phyloP scores from a whole-genome alignment of 2,113 vertebrate species.

The Lethenteron camtschaticum region DNA sequence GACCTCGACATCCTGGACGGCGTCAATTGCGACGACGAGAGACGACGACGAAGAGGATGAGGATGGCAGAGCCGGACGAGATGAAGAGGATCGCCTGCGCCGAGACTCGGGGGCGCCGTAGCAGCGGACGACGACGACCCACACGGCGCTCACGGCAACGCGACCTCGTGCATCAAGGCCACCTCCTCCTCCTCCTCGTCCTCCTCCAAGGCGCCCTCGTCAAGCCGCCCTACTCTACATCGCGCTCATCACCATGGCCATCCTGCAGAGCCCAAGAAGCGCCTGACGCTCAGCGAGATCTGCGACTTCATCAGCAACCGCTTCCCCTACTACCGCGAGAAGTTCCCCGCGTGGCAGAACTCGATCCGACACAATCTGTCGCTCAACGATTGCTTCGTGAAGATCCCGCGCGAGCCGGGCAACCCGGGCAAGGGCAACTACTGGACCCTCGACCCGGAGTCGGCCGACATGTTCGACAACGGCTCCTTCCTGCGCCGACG shows the following conservation, averaged over 20 bases:
- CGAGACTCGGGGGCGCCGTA: no score
- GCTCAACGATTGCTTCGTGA: constrained; percentile 76
- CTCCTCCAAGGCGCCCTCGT: constrained; percentile 30
- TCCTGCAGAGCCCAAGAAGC: constrained; percentile 83
- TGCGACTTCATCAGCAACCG: constrained; percentile 86
- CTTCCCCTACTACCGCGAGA: constrained; percentile 81
- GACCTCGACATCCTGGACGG: no score
- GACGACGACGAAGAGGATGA: no score
- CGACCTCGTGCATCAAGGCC: no score
- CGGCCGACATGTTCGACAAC: constrained; percentile 83
- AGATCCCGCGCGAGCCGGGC: constrained; percentile 58
- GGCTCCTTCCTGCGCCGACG: constrained; percentile 63
- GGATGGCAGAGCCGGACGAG: no score
- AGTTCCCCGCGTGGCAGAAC: constrained; percentile 83
- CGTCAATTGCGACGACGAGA: no score
- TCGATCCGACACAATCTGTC: constrained; percentile 76
- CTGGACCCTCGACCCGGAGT: constrained; percentile 83
- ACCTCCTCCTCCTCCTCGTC: no score
- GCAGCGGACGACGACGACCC: no score
- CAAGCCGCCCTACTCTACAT: constrained; percentile 89
- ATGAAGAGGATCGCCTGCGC: no score
- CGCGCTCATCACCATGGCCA: constrained; percentile 83
- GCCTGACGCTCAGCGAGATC: constrained; percentile 77
- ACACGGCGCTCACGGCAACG: no score
- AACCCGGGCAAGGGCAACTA: constrained; percentile 82